Evolutionary conservation across 1,140 invertebrate species (phyloP), one percentile per base, ranked within the genome.

Genomic region (Homalodisca vitripennis): DNA sequence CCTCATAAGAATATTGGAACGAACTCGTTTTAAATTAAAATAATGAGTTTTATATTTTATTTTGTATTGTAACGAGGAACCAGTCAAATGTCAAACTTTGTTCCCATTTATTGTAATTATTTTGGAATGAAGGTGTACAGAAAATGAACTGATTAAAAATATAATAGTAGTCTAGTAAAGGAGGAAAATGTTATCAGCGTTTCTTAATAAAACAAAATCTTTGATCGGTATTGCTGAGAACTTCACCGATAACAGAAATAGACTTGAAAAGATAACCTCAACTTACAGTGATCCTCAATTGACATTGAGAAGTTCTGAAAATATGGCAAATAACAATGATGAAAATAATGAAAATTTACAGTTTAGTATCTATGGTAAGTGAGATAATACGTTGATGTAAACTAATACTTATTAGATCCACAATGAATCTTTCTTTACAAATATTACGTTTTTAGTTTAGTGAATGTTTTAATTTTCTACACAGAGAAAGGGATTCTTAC

Each of bases 161-260:
- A 41, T 10, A 41, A 10, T 41, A 22, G 48, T 51, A 51, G 22
- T 51, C 27, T n/a, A n/a, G n/a, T n/a, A n/a, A n/a, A 60, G 2
- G 30, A 3, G 22, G 24, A 66, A 46, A 3, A 68, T 68, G 67
- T 26, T 68, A 27, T 29, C 67, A 41, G 20, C 51, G 1, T 22
- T 68, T 13, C 24, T 68, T 26, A 68, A 68, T 17, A 68, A 68
- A 68, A 68, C 67, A 41, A 68, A 60, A 53, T 57, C 67, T 14
- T 60, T 68, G 27, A 32, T 68, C 17, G 67, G 67, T 17, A 68
- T 68, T 22, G 46, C 41, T 60, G 67, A 68, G 51, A 63, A 32
- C 34, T 27, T 34, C 62, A 22, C 57, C 12, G 67, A 27, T 22
- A 41, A 34, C 47, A n/a, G 20, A 2, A 22, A 26, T 10, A 46